Evolutionary conservation across 2,888 invertebrate species (phyloP).

Genomic region (Drosophila paranaensis): DNA sequence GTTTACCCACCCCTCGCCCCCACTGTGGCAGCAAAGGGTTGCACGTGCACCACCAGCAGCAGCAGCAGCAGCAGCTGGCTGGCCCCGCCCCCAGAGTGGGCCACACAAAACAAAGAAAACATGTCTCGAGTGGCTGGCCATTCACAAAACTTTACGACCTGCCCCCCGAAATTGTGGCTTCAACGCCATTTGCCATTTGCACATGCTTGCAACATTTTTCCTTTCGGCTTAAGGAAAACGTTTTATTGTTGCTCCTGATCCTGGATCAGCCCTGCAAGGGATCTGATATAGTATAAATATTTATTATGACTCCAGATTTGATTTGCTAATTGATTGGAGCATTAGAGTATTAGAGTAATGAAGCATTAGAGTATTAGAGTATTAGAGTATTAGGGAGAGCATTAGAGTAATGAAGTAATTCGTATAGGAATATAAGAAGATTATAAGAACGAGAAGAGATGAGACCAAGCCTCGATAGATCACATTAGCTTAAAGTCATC

Average conservation of each 20-base stretch:
- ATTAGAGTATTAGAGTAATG: not conserved
- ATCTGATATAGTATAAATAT: not conserved
- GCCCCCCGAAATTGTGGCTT: slow-evolving; percentile 13
- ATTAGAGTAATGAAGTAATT: not conserved
- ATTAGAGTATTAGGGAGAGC: not conserved
- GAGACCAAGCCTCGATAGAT: too few relatives aligned
- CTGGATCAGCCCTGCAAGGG: too few relatives aligned
- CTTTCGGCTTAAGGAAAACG: not conserved
- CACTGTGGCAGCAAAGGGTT: slow-evolving; percentile 41
- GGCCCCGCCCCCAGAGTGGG: not conserved
- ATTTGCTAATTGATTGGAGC: not conserved
- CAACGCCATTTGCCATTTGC: slow-evolving; percentile 40
- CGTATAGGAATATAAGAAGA: too few relatives aligned
- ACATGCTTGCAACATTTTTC: slow-evolving; percentile 13
- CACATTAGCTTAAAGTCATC: too few relatives aligned
- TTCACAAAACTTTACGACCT: slow-evolving; percentile 56
- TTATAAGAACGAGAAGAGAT: too few relatives aligned
- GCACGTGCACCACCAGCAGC: slow-evolving; percentile 31
- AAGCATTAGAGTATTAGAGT: not conserved
- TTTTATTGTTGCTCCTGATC: slow-evolving; percentile 3
- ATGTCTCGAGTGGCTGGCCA: slow-evolving; percentile 73
- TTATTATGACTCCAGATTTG: not conserved
- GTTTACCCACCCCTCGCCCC: slow-evolving; percentile 38
- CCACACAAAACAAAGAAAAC: slow-evolving; percentile 68
- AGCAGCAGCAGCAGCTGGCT: slow-evolving; percentile 3